phyloP scores from a whole-genome alignment of 2,113 vertebrate species.

The Melanerpes formicivorus region DNA sequence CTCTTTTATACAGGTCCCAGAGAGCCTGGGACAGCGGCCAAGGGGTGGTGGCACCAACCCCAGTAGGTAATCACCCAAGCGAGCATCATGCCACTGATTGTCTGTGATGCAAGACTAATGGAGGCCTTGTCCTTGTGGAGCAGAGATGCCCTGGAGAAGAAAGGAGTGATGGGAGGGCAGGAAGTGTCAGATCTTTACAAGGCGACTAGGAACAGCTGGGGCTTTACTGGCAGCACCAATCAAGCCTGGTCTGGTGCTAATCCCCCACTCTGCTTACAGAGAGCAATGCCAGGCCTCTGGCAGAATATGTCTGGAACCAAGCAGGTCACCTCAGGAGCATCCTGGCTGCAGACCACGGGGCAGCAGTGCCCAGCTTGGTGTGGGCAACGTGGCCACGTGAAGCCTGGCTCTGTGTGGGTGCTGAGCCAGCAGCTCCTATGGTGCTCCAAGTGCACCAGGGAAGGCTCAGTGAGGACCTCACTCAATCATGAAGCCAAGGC shows the following conservation, averaged over 20 bases:
- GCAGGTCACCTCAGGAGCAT: background rate
- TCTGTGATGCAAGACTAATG: background rate
- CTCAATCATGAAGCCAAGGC: too few species aligned
- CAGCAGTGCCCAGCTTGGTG: background rate
- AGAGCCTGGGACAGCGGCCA: accelerated
- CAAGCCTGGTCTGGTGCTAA: background rate
- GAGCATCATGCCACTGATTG: background rate
- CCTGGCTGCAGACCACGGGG: background rate
- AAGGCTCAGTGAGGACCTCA: too few species aligned
- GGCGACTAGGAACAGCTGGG: background rate
- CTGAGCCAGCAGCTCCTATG: background rate
- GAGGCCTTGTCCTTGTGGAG: too few species aligned
- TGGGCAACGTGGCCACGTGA: too few species aligned
- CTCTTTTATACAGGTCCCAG: background rate
- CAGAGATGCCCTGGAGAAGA: background rate
- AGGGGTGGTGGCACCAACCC: too few species aligned
- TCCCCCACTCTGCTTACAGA: background rate
- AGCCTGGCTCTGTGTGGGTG: background rate
- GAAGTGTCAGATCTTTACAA: background rate
- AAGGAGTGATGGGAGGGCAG: background rate
- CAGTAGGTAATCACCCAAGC: background rate
- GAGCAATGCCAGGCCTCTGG: background rate
- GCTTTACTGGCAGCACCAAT: background rate
- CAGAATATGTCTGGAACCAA: background rate
- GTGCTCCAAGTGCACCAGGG: too few species aligned